Percentiles rank a stretch among this genome's conserved stretches.
Evolutionary conservation across 2,888 invertebrate genomes (phyloP).

Genomic region (Drosophila pseudotalamancana): DNA sequence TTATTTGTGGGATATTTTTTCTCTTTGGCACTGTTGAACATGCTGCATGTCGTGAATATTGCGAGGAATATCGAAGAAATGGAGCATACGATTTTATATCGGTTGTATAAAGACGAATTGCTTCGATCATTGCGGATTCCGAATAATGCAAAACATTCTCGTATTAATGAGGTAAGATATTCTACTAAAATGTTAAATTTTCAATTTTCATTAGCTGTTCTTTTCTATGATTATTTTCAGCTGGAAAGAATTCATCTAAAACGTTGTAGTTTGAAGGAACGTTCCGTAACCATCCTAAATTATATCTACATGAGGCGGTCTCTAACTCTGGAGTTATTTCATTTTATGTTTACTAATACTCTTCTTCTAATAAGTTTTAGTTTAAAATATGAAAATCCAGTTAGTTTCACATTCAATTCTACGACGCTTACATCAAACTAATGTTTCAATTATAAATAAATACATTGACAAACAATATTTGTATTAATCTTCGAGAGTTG

Average conservation of each 20-base stretch:
- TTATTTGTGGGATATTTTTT: neutral
- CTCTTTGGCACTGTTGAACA: neutral
- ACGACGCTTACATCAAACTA: too few relatives aligned
- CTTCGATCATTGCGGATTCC: neutral
- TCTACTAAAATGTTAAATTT: neutral
- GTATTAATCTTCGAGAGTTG: too few relatives aligned
- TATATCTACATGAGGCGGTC: neutral
- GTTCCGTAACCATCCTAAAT: slow-evolving; percentile 1
- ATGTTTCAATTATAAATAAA: too few relatives aligned
- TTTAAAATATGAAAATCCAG: neutral
- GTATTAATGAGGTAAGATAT: neutral
- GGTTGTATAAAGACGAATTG: neutral
- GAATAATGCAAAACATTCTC: neutral
- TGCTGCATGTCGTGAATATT: neutral
- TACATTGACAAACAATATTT: too few relatives aligned
- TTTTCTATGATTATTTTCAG: too few relatives aligned
- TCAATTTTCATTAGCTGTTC: neutral
- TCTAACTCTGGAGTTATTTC: neutral
- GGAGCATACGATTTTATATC: neutral
- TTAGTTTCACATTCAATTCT: neutral
- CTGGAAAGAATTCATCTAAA: slow-evolving; percentile 17
- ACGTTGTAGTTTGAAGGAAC: slow-evolving; percentile 1
- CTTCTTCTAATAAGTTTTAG: slow-evolving; percentile 12
- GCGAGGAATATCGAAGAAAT: neutral
- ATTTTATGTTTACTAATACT: neutral